These are phyloP conservation scores for Cotesia vestalis DNA, from an alignment of 1,140 invertebrate genomes.

Conservation along the genomic window DNA sequence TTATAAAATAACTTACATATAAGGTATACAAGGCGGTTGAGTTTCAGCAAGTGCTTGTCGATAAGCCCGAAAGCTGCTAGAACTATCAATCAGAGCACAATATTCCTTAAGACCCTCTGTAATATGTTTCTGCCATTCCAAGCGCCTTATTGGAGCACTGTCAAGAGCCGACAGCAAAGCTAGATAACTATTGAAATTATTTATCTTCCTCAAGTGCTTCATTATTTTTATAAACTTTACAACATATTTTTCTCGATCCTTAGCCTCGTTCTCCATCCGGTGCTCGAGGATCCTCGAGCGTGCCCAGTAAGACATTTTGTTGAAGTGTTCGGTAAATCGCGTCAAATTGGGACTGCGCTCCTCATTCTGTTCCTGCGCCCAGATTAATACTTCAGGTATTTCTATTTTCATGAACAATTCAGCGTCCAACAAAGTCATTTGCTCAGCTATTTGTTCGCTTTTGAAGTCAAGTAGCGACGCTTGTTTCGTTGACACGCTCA, in stretches of 20 bases:
- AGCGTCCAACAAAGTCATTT: constrained; percentile 97
- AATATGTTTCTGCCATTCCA: constrained; percentile 95
- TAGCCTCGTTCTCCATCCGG: constrained; percentile 83
- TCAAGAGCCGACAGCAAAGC: constrained; percentile 95
- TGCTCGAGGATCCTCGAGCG: constrained; percentile 70
- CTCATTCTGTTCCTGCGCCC: constrained; percentile 97
- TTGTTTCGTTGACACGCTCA: constrained; percentile 69
- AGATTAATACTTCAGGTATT: constrained; percentile 95
- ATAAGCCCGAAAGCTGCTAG: constrained; percentile 94
- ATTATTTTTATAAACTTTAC: constrained; percentile 99
- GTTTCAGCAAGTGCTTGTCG: constrained; percentile 92
- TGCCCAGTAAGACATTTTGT: constrained; percentile 98
- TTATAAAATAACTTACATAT: constrained; percentile 80
- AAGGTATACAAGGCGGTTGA: constrained; percentile 96
- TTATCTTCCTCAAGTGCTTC: constrained; percentile 95
- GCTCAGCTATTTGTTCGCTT: constrained; percentile 91
- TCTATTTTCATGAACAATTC: constrained; percentile 97
- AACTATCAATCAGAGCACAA: constrained; percentile 94
- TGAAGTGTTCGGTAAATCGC: constrained; percentile 98
- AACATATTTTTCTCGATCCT: constrained; percentile 95
- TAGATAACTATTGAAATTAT: constrained; percentile 99
- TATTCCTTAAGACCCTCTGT: constrained; percentile 94
- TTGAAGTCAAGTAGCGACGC: constrained; percentile 90
- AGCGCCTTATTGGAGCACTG: constrained; percentile 91
- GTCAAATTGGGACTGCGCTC: constrained; percentile 96